Evolutionary conservation across 2,113 vertebrate genomes (phyloP).

Genomic region (Nannospalax galili): DNA sequence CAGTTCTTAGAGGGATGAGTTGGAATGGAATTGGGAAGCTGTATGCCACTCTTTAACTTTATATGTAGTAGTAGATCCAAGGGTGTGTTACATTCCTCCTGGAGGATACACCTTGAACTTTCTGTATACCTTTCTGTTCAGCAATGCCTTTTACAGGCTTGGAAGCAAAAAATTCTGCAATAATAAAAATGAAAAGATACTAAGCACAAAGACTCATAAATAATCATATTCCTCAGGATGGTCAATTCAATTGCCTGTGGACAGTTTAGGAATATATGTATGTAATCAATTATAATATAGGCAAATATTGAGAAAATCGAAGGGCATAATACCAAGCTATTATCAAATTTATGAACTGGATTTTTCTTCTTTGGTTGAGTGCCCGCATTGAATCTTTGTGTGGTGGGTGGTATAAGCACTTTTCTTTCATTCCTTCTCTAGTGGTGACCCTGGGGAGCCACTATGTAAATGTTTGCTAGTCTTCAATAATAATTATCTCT

Average conservation of each 20-base stretch:
- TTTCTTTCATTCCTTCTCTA: slow-evolving; percentile 46
- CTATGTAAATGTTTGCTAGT: slow-evolving; percentile 57
- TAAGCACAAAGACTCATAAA: slow-evolving; percentile 13
- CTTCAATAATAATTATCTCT: slow-evolving; percentile 68
- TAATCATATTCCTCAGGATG: not conserved
- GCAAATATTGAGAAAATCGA: slow-evolving; percentile 39
- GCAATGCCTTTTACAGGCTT: not conserved
- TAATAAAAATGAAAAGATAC: slow-evolving; percentile 40
- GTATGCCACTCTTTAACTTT: not conserved
- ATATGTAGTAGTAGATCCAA: not conserved
- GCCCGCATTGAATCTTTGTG: slow-evolving; percentile 10
- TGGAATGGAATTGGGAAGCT: not conserved
- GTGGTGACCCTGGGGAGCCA: slow-evolving; percentile 54
- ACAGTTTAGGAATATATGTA: slow-evolving; percentile 21
- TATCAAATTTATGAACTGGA: not conserved
- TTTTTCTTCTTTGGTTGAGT: slow-evolving; percentile 56
- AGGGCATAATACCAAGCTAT: not conserved
- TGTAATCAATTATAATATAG: not conserved
- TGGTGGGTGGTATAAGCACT: slow-evolving; percentile 32
- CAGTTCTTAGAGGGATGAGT: not conserved
- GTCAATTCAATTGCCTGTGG: slow-evolving; percentile 21
- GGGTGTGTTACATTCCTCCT: too few species aligned
- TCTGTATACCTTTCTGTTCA: not conserved
- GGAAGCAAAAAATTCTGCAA: not conserved
- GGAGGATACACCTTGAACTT: not conserved